Evolutionary conservation across 37 sponge, comb jelly and placozoan genomes (phyloP), one percentile per base, ranked within the genome.

Genomic region (Chondrosia reniformis): DNA sequence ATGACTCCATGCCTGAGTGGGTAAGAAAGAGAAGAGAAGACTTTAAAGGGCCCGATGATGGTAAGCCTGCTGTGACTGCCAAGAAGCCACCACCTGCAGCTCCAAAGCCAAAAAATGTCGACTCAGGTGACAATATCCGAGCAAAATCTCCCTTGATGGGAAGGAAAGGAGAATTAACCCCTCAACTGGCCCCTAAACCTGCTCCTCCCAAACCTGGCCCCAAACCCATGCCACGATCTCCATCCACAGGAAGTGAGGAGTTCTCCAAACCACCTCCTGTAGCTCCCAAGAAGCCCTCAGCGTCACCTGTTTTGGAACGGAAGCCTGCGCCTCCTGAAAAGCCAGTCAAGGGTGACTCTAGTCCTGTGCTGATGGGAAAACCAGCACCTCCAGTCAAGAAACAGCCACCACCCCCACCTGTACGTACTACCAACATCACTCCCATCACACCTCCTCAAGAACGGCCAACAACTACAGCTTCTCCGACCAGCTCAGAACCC

Each of bases 1-100:
- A 69, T 40, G 78, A 57, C 56, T 2, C 63, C 41, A 25, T 42
- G 0, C 80, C 80, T 37, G 52, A 40, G 43, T 69, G 72, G 72
- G 72, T 39, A 1, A 69, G 36, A 25, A 69, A 69, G 72, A 36
- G 72, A 13, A 19, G 41, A 44, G 72, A 69, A 40, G 21, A 4
- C 12, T 34, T 34, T 24, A 34, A 69, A 19, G 72, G 43, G 37
- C 24, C 24, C 3, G 72, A 38, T 38, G 72, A 34, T 41, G 72
- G 42, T 19, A 75, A 33, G 27, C 63, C 39, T 4, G 76, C 64
- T 21, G 58, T 59, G n/a, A 46, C 1, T 1, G 42, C 55, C 66
- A 67, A 38, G n/a, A 32, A 38, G 28, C 30, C 13, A 40, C 69
- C 66, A 37, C 41, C 33, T 41, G 33, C 57, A 8, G 25, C 45